Base-by-base conservation (phyloP, 2,113 vertebrate species). In the Dunckerocampus dactyliophorus region DNA sequence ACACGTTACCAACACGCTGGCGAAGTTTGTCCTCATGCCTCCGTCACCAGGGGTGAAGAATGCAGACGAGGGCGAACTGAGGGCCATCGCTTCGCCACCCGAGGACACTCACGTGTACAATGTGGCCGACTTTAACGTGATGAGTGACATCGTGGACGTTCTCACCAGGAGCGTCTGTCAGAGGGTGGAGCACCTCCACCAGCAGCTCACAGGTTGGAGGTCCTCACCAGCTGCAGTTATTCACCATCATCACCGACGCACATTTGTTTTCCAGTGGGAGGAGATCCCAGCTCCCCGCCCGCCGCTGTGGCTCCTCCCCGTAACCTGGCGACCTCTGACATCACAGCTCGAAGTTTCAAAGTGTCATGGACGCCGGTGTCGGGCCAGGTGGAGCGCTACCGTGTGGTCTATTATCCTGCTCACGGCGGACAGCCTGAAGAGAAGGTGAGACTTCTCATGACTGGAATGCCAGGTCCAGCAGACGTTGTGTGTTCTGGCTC, bases 61-160 rank as follows among this genome's bases (percentile, higher is more conserved):
- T 4, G 97, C 97, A 0, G 97, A 99, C 52, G 90, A 94, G 82
- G 95, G 91, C 3, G 96, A 98, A 80, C 88, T 99, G 72, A 92
- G 86, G 76, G 92, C 93, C 60, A 97, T 98, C 13, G 96, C 95
- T 5, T 99, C 97, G 0, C 91, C 96, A 8, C 96, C 97, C 0
- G 90, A 95, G 76, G 91, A 91, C 46, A 94, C 92, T 0, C 97
- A 99, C 0, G 93, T 97, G 62, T 98, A 99, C 89, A 98, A 98
- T 0, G 97, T 97, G 51, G 95, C 94, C 0, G 97, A 98, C 75
- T 99, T 99, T 10, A 93, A 90, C 39, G 91, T 95, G 83, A 99
- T 99, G 97, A 91, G 92, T 49, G 91, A 93, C 8, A 98, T 98
- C 45, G 94, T 98, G 60, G 95, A 95, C 54, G 85, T 92, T 1